A percentile compares a stretch with the other conserved stretches of the same genome.
Conservation (phyloP, 2,113 vertebrate genomes). For the Phylloscopus trochilus region DNA sequence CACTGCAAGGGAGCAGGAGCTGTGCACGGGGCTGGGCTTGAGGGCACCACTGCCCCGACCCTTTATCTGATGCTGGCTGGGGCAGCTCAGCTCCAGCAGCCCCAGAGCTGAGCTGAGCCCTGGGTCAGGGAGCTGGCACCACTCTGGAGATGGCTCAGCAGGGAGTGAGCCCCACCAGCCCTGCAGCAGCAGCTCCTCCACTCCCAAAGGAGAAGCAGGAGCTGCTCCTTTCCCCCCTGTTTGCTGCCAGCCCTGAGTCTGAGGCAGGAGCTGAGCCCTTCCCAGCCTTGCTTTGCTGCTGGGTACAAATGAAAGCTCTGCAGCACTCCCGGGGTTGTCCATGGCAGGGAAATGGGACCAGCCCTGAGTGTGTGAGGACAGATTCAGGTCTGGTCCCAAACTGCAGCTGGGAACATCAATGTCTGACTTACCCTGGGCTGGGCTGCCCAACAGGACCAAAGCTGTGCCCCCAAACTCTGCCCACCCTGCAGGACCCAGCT, state of each 20-base stretch:
- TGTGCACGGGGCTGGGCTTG: background rate
- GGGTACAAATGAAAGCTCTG: too few species aligned
- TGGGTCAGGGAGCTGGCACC: background rate
- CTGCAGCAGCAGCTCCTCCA: background rate
- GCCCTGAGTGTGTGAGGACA: accelerated
- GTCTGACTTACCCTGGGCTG: background rate
- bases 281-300: too few species aligned
- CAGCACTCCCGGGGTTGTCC: background rate
- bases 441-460: too few species aligned
- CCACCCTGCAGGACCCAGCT: background rate
- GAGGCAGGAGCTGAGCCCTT: too few species aligned
- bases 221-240: too few species aligned
- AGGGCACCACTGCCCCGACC: background rate
- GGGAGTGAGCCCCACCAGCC: background rate
- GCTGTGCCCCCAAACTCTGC: background rate
- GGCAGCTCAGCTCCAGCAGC: background rate
- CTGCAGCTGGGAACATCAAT: accelerated
- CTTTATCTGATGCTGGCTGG: accelerated
- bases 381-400: too few species aligned
- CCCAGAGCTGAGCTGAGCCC: background rate
- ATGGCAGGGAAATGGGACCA: accelerated
- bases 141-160: accelerated
- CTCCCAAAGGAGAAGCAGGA: background rate
- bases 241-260: too few species aligned
- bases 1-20: background rate